Evolutionary conservation across 2,797 vertebrate genomes (phyloP).

Genomic region (Lutjanus argentimaculatus): DNA sequence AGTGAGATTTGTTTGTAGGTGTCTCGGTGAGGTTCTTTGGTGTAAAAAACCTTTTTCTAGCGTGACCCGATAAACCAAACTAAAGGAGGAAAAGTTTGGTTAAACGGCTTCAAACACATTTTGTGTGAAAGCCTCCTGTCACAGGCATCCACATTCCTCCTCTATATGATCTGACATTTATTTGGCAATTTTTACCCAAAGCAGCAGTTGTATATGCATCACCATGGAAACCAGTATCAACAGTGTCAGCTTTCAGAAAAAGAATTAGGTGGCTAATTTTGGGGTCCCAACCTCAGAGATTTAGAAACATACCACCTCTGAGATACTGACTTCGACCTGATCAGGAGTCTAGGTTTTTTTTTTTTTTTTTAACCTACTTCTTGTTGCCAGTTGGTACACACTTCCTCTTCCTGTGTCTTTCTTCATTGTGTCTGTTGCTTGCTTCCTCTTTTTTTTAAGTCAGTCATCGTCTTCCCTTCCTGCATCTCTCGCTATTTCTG

Average conservation of each 20-base stretch:
- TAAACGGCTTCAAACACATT: not conserved
- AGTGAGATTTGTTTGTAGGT: conserved; percentile 4
- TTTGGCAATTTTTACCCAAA: not conserved
- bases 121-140: not conserved
- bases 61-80: not conserved
- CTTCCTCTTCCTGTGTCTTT: conserved; percentile 81
- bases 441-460: conserved; percentile 76
- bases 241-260: not conserved
- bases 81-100: not conserved
- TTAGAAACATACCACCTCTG: conserved; percentile 4
- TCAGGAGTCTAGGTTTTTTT: not conserved
- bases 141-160: not conserved
- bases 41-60: not conserved
- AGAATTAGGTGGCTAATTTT: not conserved
- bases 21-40: not conserved
- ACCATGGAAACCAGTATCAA: conserved; percentile 5
- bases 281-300: not conserved
- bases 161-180: conserved; percentile 1
- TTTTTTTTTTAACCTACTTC: conserved; percentile 35
- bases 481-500: conserved; percentile 18
- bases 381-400: conserved; percentile 64
- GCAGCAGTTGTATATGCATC: not conserved
- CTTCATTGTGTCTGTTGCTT: conserved; percentile 78
- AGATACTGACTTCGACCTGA: not conserved
- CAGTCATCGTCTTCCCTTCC: conserved; percentile 42